Percentiles rank a stretch among this genome's conserved stretches.
phyloP scores from a whole-genome alignment of 37 sponge, comb jelly and placozoan genomes.

The Beroe forskalii region DNA sequence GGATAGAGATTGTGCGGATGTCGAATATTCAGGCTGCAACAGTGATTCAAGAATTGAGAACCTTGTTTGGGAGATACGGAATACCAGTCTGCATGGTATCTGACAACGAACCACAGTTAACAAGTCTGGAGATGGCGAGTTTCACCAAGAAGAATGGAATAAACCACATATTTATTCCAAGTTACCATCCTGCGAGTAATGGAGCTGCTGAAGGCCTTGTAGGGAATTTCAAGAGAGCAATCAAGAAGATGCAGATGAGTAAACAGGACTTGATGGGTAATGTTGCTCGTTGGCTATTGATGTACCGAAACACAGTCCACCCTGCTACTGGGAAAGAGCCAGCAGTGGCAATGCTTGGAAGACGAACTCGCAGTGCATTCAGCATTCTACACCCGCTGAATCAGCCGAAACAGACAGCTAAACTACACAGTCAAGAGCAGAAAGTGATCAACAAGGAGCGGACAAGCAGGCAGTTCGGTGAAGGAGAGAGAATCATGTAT shows the following conservation, averaged over 20 bases:
- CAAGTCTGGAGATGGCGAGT: constrained; percentile 41
- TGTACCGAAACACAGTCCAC: neutral
- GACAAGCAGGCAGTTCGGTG: neutral
- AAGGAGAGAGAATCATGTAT: neutral
- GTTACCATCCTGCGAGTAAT: constrained; percentile 68
- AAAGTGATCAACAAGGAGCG: neutral
- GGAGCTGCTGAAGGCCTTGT: constrained; percentile 41
- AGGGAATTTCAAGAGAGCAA: constrained; percentile 1
- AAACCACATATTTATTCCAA: constrained; percentile 29
- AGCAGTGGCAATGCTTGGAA: too few relatives aligned
- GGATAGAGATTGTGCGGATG: constrained; percentile 69
- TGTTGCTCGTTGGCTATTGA: neutral
- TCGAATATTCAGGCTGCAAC: constrained; percentile 37
- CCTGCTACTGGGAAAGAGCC: neutral
- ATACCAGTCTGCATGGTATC: constrained; percentile 40
- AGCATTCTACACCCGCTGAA: too few relatives aligned
- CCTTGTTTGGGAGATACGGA: constrained; percentile 68
- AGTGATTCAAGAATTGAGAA: constrained; percentile 58
- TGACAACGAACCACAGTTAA: constrained; percentile 71
- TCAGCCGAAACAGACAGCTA: too few relatives aligned
- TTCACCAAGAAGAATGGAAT: constrained; percentile 62
- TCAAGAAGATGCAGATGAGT: neutral
- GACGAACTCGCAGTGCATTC: too few relatives aligned
- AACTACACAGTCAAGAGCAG: neutral
- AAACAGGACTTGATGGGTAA: neutral